These are phyloP conservation scores for Solenodon paradoxus DNA, from an alignment of 2,113 vertebrate species.

Conservation along the genomic window DNA sequence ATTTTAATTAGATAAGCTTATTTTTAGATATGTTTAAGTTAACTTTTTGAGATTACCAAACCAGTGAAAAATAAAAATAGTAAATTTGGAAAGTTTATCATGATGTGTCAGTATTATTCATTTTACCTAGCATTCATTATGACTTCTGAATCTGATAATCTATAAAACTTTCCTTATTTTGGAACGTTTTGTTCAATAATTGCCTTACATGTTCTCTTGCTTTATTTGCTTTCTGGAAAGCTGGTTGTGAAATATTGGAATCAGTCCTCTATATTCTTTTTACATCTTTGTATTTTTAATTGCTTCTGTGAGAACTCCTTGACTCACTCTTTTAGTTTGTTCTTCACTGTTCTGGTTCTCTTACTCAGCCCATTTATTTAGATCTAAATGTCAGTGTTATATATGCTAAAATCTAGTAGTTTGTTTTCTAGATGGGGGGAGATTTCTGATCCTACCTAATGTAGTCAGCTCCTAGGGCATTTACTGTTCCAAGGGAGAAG, in stretches of 20 bases:
- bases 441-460: neutral
- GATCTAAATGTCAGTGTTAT: neutral
- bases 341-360: neutral
- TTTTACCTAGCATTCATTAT: neutral
- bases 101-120: neutral
- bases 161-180: neutral
- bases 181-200: neutral
- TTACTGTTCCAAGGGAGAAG: neutral
- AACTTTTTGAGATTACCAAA: neutral
- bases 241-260: neutral
- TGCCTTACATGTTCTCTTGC: neutral
- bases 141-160: neutral
- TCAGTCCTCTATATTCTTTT: neutral
- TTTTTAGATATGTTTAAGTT: neutral
- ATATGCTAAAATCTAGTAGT: too few species aligned
- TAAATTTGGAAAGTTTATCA: neutral
- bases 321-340: neutral
- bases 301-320: constrained; percentile 23
- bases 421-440: neutral
- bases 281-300: neutral
- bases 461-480: neutral
- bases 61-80: neutral
- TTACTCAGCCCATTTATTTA: neutral
- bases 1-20: neutral
- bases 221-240: constrained; percentile 36